Base-by-base conservation (phyloP, 2,888 invertebrate species). In the Drosophila sordidapex region DNA sequence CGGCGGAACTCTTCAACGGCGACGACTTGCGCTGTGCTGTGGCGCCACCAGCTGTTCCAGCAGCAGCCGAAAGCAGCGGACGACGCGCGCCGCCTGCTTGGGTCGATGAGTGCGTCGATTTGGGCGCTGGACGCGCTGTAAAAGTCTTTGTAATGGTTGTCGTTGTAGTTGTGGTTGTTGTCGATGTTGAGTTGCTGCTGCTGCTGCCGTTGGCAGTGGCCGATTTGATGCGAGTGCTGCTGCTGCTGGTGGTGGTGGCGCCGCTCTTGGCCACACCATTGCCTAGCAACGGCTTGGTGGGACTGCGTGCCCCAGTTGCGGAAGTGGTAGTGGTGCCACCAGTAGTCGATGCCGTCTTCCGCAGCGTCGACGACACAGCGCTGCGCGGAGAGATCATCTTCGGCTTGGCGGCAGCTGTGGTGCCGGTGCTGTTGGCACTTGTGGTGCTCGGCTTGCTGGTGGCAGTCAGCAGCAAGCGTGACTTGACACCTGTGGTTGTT, bases 71-170 rank as follows among this genome's bases (percentile, higher is more conserved):
- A 8, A 59, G 70, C 49, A 62, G 81, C 25, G 70, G 70, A 54
- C 87, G 84, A 57, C 92, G 92, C n/a, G 76, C 63, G 31, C 79
- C 78, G 27, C 13, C 48, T 13, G 33, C 27, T 52, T 74, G 75
- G 38, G 76, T 67, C 48, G 79, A 62, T 43, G 75, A 73, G 48
- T 87, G 89, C 35, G 68, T 87, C 49, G 85, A 84, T 66, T 91
- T 91, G 15, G 92, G 92, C 53, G 92, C 92, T 59, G 92, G 91
- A 43, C 91, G 91, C 46, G 91, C 92, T 25, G 90, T 90, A 56
- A 91, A 91, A 71, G 87, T 85, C 80, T 91, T 92, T 60, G 91
- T 84, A n/a, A 65, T 80, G 66, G 87, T 82, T 15, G 87, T 81
- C 33, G 81, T 81, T 27, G 38, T 80, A 18, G 54, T 38, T 36